Conservation (phyloP, 2,797 vertebrate genomes). For the Dermochelys coriacea region DNA sequence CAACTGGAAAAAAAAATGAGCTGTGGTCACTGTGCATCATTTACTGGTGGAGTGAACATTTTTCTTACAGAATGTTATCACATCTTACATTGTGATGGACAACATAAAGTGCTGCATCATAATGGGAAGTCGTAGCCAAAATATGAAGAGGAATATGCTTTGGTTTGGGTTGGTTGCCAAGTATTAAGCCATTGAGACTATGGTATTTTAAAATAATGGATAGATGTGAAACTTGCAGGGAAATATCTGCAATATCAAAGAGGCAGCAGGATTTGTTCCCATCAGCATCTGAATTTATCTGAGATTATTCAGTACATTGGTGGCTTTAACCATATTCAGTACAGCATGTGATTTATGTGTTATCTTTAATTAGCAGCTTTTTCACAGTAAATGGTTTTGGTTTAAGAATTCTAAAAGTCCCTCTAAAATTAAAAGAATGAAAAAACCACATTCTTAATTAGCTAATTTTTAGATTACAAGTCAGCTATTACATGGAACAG, state of each 20-base stretch:
- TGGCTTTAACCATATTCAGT: constrained; percentile 21
- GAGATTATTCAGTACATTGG: neutral
- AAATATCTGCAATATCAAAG: neutral
- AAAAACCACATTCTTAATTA: constrained; percentile 24
- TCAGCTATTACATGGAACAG: constrained; percentile 26
- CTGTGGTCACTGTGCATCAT: constrained; percentile 8
- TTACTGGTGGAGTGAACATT: constrained; percentile 1
- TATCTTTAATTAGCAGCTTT: constrained; percentile 64
- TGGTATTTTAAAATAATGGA: constrained; percentile 24
- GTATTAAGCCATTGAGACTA: constrained; percentile 20
- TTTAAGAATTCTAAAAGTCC: constrained; percentile 59
- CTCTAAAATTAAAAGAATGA: constrained; percentile 50
- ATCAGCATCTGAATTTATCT: neutral
- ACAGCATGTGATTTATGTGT: constrained; percentile 30
- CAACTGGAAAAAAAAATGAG: neutral
- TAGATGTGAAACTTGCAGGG: constrained; percentile 14
- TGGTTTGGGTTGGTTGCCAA: neutral
- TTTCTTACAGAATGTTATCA: neutral
- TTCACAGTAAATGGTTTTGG: constrained; percentile 47
- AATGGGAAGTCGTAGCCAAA: constrained; percentile 11
- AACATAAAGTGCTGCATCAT: neutral
- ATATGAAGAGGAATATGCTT: constrained; percentile 1
- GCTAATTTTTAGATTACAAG: constrained; percentile 34
- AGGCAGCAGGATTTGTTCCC: constrained; percentile 10
- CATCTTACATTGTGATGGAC: constrained; percentile 1